Evolutionary conservation across 2,113 vertebrate species (phyloP).

Genomic region (Stercorarius parasiticus): DNA sequence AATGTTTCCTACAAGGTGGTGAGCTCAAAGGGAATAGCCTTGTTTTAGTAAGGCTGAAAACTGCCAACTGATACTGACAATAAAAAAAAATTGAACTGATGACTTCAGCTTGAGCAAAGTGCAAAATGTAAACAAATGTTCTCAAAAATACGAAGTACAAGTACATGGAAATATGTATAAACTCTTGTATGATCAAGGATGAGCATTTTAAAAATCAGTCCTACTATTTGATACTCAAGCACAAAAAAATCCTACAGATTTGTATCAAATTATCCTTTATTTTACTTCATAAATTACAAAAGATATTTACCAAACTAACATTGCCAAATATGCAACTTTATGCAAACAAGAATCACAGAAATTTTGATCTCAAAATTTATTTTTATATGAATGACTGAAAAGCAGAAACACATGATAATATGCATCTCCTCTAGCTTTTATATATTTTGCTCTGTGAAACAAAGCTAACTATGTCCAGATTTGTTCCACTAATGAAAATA

Average conservation of each 20-base stretch:
- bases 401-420: not conserved
- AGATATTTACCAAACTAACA: not conserved
- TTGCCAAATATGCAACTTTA: not conserved
- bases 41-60: not conserved
- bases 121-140: not conserved
- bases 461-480: conserved; percentile 11
- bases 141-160: not conserved
- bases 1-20: not conserved
- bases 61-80: not conserved
- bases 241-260: not conserved
- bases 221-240: not conserved
- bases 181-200: not conserved
- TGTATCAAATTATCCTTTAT: not conserved
- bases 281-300: not conserved
- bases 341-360: not conserved
- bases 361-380: not conserved
- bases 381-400: not conserved
- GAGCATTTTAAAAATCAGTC: not conserved
- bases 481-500: conserved; percentile 49
- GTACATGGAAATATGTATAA: not conserved
- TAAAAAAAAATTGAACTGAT: not conserved
- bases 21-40: not conserved
- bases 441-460: not conserved
- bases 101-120: not conserved
- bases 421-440: not conserved